phyloP scores from a whole-genome alignment of 2,113 vertebrate species.

The Naja naja region DNA sequence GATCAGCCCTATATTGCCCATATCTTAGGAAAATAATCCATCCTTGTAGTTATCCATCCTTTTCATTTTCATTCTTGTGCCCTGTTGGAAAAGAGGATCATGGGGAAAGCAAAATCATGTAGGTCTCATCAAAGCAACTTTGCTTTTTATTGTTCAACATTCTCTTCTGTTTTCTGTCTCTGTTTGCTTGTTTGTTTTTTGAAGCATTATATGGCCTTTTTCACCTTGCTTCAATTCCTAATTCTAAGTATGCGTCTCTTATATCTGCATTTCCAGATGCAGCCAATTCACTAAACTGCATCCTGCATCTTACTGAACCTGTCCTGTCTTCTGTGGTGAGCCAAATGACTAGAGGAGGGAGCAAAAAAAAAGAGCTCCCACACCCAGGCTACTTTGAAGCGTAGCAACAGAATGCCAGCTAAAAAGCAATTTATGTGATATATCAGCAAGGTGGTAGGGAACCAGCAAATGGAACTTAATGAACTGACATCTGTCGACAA shows the following conservation, averaged over 20 bases:
- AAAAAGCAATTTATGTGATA: constrained; percentile 53
- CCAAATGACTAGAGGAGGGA: constrained; percentile 37
- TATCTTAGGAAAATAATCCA: not conserved
- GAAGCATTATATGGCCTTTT: constrained; percentile 1
- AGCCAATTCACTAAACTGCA: constrained; percentile 48
- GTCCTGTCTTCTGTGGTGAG: constrained; percentile 34
- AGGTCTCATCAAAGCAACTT: constrained; percentile 7
- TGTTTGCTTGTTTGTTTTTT: not conserved
- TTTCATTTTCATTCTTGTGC: not conserved
- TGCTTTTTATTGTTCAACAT: not conserved
- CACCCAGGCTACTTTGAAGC: constrained; percentile 47
- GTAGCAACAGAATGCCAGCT: constrained; percentile 35
- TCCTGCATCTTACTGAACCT: constrained; percentile 50
- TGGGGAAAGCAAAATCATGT: constrained; percentile 15
- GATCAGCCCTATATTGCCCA: not conserved
- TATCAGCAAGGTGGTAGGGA: constrained; percentile 31
- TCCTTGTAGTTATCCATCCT: not conserved
- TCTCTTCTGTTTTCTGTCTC: constrained; percentile 35
- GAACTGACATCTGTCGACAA: constrained; percentile 48
- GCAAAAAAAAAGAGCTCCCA: constrained; percentile 14
- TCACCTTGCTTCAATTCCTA: constrained; percentile 41
- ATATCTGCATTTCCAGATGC: constrained; percentile 56
- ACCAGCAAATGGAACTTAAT: constrained; percentile 44
- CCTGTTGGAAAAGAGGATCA: not conserved
- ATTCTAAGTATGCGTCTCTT: constrained; percentile 46